Percentiles rank a stretch among this genome's conserved stretches.
These are phyloP conservation scores for Mus minutoides DNA, from an alignment of 2,797 vertebrate genomes.

Conservation along the genomic window DNA sequence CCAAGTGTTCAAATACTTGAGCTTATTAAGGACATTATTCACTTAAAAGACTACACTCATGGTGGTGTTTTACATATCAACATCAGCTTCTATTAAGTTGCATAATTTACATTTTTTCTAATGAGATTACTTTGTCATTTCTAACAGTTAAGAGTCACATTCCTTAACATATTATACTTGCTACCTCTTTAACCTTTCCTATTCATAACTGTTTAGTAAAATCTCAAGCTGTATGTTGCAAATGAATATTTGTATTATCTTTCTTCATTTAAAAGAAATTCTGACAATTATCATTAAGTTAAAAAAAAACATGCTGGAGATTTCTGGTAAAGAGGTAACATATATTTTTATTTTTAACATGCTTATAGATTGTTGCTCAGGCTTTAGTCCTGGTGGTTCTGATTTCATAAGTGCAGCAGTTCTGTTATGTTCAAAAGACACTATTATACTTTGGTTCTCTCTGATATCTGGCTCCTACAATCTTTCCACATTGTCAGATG, in stretches of 20 bases:
- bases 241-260: background rate
- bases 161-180: background rate
- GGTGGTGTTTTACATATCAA: background rate
- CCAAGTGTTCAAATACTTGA: background rate
- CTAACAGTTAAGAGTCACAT: background rate
- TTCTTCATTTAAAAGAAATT: background rate
- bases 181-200: conserved; percentile 15
- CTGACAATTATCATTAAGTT: background rate
- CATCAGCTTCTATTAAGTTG: background rate
- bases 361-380: background rate
- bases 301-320: background rate
- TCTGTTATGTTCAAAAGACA: background rate
- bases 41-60: background rate
- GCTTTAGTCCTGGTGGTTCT: background rate
- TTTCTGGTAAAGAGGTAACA: background rate
- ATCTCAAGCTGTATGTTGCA: background rate
- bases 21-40: background rate
- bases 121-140: background rate
- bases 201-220: background rate
- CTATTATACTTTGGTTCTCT: background rate
- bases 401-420: background rate
- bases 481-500: background rate
- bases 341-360: background rate
- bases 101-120: background rate
- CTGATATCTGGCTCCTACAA: background rate